Percentiles rank a stretch among this genome's conserved stretches.
phyloP scores from a whole-genome alignment of 1,140 invertebrate species.

The Berghia stephanieae region DNA sequence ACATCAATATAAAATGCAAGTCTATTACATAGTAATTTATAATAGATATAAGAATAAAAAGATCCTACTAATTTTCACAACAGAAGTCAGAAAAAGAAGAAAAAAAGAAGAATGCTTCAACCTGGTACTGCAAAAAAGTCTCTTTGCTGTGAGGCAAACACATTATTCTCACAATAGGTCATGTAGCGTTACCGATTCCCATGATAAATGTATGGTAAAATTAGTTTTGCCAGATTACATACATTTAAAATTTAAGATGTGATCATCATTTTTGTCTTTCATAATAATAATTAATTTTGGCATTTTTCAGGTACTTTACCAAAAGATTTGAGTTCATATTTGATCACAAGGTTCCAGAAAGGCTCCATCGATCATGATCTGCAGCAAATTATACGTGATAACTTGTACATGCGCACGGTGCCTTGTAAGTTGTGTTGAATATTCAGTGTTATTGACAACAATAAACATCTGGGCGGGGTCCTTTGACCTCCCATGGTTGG shows the following conservation, averaged over 20 bases:
- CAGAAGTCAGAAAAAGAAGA: too few species aligned
- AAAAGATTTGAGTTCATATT: conserved; percentile 73
- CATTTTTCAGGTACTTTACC: conserved; percentile 59
- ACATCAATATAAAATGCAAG: too few species aligned
- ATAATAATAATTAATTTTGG: neutral
- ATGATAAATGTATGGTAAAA: neutral
- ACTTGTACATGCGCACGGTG: conserved; percentile 77
- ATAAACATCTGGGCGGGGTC: too few species aligned
- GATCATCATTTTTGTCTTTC: neutral
- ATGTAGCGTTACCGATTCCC: neutral
- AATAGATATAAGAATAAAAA: too few species aligned
- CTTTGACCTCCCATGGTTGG: too few species aligned
- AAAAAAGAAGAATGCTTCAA: too few species aligned
- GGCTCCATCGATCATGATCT: conserved; percentile 76
- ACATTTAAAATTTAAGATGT: neutral
- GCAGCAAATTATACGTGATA: conserved; percentile 77
- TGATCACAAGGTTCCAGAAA: conserved; percentile 74
- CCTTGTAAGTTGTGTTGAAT: conserved; percentile 70
- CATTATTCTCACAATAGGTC: neutral
- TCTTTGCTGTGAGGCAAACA: neutral
- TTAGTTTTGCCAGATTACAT: too few species aligned
- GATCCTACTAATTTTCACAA: too few species aligned
- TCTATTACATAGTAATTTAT: too few species aligned
- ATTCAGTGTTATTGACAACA: neutral
- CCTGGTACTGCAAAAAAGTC: too few species aligned